Conservation (phyloP, 2,113 vertebrate species). For the Antennarius striatus region DNA sequence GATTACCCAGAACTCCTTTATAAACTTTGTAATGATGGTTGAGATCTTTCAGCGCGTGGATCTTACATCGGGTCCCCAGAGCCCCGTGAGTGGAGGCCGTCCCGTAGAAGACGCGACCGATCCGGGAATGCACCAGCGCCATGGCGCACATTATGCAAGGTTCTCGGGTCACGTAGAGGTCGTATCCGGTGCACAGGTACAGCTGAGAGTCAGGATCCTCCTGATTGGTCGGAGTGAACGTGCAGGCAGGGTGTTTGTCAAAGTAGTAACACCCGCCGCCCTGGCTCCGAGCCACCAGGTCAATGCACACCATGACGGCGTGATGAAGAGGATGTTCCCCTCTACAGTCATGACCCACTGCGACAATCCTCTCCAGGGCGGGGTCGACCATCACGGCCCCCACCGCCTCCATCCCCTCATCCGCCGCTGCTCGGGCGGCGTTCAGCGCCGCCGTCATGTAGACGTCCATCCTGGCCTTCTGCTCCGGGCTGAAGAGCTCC, state of each 20-base stretch:
- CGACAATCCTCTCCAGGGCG: slow-evolving; percentile 67
- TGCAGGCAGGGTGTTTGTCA: slow-evolving; percentile 68
- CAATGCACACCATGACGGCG: slow-evolving; percentile 87
- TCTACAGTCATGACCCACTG: slow-evolving; percentile 83
- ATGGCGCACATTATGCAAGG: slow-evolving; percentile 91
- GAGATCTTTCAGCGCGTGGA: slow-evolving; percentile 82
- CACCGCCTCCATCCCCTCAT: slow-evolving; percentile 75
- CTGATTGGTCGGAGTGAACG: slow-evolving; percentile 8
- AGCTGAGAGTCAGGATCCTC: slow-evolving; percentile 39
- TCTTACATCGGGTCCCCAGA: slow-evolving; percentile 82
- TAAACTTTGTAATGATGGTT: slow-evolving; percentile 90
- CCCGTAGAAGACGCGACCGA: slow-evolving; percentile 87
- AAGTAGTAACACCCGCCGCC: slow-evolving; percentile 79
- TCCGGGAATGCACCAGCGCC: slow-evolving; percentile 88
- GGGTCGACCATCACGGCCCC: slow-evolving; percentile 84
- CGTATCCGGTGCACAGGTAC: slow-evolving; percentile 88
- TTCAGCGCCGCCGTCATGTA: slow-evolving; percentile 82
- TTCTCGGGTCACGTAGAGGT: slow-evolving; percentile 87
- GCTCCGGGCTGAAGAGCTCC: slow-evolving; percentile 73
- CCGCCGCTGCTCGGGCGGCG: slow-evolving; percentile 67
- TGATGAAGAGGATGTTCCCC: slow-evolving; percentile 79
- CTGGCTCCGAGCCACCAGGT: slow-evolving; percentile 85
- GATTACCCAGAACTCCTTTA: slow-evolving; percentile 76
- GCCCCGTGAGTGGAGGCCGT: slow-evolving; percentile 76
- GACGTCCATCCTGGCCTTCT: slow-evolving; percentile 75